Conservation (phyloP, 2,888 invertebrate species). For the Nomada hirtipes region DNA sequence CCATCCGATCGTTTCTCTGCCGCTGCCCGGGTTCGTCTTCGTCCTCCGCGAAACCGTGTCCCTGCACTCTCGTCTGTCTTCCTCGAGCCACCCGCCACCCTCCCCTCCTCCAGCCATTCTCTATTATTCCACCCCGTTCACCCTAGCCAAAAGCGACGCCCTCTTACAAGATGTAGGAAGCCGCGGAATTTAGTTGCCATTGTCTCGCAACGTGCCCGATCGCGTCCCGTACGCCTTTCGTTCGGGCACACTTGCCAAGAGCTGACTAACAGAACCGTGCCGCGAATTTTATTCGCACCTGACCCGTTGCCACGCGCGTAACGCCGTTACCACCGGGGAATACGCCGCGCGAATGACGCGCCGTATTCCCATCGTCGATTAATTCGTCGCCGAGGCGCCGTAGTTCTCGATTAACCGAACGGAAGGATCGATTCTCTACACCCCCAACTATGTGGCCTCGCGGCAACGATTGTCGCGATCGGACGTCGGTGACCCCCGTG, state of each 20-base stretch:
- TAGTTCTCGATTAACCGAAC: background rate
- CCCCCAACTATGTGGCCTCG: background rate
- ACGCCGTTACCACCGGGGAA: slow-evolving; percentile 20
- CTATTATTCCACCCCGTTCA: slow-evolving; percentile 16
- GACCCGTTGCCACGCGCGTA: slow-evolving; percentile 66
- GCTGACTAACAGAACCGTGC: slow-evolving; percentile 80
- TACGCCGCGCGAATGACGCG: slow-evolving; percentile 13
- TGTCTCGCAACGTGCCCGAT: slow-evolving; percentile 81
- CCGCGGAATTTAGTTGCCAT: slow-evolving; percentile 81
- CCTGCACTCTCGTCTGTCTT: slow-evolving; percentile 46
- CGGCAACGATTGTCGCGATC: background rate
- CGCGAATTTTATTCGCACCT: slow-evolving; percentile 76
- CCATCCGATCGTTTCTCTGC: slow-evolving; percentile 27
- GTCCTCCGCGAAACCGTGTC: slow-evolving; percentile 27
- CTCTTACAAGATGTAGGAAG: slow-evolving; percentile 65
- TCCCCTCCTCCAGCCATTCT: background rate
- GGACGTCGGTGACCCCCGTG: background rate
- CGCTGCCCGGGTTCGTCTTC: slow-evolving; percentile 27
- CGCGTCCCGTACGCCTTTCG: slow-evolving; percentile 73
- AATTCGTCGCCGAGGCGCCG: background rate
- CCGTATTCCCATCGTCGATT: background rate
- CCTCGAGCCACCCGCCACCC: background rate
- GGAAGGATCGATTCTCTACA: background rate
- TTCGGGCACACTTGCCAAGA: slow-evolving; percentile 76
- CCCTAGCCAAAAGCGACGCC: slow-evolving; percentile 60